A percentile compares a stretch with the other conserved stretches of the same genome.
Conservation (phyloP, 2,888 invertebrate species). For the Hedychridium roseum region DNA sequence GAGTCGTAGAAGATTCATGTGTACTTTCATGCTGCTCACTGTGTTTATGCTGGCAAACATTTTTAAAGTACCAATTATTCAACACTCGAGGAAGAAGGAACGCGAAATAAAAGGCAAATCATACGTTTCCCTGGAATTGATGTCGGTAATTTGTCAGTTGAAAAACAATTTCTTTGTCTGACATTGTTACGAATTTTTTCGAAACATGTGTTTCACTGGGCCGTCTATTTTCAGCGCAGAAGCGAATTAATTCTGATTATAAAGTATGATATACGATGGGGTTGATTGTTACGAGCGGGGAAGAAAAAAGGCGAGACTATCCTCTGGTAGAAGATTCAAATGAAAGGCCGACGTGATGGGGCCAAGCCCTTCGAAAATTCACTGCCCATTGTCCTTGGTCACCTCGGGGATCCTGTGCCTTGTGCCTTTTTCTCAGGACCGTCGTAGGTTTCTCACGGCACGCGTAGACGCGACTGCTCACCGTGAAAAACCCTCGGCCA, state of each 20-base stretch:
- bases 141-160: too few species aligned
- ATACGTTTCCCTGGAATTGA: too few species aligned
- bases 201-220: too few species aligned
- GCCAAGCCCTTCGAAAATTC: conserved; percentile 7
- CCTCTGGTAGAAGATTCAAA: too few species aligned
- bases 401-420: conserved; percentile 5
- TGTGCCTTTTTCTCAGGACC: conserved; percentile 8
- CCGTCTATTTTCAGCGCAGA: too few species aligned
- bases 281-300: conserved; percentile 3
- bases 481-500: conserved; percentile 13
- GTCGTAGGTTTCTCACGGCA: conserved; percentile 14
- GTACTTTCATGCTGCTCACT: conserved; percentile 33
- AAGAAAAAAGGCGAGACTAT: conserved; percentile 2
- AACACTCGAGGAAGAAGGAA: background rate
- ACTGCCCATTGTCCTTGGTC: conserved; percentile 24
- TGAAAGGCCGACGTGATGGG: background rate
- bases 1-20: conserved; percentile 23
- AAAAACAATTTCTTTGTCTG: too few species aligned
- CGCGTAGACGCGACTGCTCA: conserved; percentile 13
- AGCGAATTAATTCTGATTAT: too few species aligned
- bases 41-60: conserved; percentile 28
- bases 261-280: conserved; percentile 1
- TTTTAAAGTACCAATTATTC: background rate
- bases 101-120: too few species aligned
- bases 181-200: too few species aligned